Base-by-base conservation (phyloP, 2,888 invertebrate genomes). In the Melanophora roralis region DNA sequence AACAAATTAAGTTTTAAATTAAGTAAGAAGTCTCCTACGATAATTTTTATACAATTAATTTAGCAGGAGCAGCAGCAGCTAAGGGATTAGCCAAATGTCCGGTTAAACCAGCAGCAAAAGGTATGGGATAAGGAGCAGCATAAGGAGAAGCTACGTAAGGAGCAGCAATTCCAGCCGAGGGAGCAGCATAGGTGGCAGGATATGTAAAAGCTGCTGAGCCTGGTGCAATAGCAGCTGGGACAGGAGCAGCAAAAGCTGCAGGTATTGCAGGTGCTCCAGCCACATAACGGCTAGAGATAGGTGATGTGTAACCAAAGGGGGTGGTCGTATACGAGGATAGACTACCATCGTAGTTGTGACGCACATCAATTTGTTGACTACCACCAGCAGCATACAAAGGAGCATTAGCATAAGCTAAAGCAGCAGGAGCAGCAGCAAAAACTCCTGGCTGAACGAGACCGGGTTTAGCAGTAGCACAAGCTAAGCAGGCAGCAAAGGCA, bases 401-500 rank as follows among this genome's bases (percentile, higher is more conserved):
- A 74, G 91, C 91, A 69, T 91, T 91, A 78, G 92, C 91, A 69
- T 91, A 91, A 77, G 91, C 88, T 53, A 85, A 40, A 81, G 89
- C 83, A n/a, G 86, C 84, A 1, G 84, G 82, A 34, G 80, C 82
- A 45, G 82, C 81, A 16, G 55, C 75, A 1, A 76, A 38, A 19
- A 82, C 81, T 1, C 85, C 79, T n/a, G 83, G 78, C 1, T 83
- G 81, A 6, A 85, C 65, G 1, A 85, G 67, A 27, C 88, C 84
- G 2, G 87, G 85, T 43, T 3, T 27, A 27, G 45, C 45, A 45
- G 84, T 79, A 19, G 84, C 84, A 76, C 85, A 85, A 32, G 86
- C 85, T 36, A 85, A 75, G 38, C 86, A 69, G 11, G 86, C 86
- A 67, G 86, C 86, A 62, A 83, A 68, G 43, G 88, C 71, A 64